Conservation (phyloP, 1,140 invertebrate species). For the Temnothorax nylanderi region DNA sequence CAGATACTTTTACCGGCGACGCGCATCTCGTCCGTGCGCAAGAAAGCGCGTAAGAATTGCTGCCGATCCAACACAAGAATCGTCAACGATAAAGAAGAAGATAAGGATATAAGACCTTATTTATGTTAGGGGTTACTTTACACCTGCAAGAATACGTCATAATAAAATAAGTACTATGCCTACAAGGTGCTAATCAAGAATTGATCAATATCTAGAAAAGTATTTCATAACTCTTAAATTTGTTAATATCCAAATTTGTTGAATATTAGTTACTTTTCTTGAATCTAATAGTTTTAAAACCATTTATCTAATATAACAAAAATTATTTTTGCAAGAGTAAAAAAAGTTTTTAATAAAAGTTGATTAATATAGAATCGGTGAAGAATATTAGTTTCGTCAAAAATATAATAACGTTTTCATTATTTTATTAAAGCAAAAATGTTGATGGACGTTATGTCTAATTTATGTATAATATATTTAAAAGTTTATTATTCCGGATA, state of each 20-base stretch:
- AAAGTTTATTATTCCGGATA: background rate
- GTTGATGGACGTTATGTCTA: background rate
- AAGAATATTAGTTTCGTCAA: background rate
- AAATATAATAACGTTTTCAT: background rate
- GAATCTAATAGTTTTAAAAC: background rate
- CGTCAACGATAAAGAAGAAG: background rate
- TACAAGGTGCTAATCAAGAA: background rate
- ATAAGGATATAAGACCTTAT: background rate
- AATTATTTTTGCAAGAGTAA: background rate
- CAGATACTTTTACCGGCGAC: constrained; percentile 46
- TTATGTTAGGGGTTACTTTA: background rate
- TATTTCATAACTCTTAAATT: background rate
- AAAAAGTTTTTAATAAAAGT: background rate
- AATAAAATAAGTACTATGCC: background rate
- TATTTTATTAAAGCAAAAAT: background rate
- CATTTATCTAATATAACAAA: background rate
- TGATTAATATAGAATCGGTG: background rate
- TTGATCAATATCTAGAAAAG: background rate
- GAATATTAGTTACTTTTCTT: background rate
- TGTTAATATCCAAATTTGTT: background rate
- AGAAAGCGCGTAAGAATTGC: constrained; percentile 4
- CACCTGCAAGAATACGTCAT: background rate
- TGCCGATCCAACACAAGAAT: background rate
- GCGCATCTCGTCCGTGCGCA: background rate
- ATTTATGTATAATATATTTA: background rate